A percentile compares a stretch with the other conserved stretches of the same genome.
Evolutionary conservation across 1,140 invertebrate genomes (phyloP).

Genomic region (Leptestheria dahalacensis): DNA sequence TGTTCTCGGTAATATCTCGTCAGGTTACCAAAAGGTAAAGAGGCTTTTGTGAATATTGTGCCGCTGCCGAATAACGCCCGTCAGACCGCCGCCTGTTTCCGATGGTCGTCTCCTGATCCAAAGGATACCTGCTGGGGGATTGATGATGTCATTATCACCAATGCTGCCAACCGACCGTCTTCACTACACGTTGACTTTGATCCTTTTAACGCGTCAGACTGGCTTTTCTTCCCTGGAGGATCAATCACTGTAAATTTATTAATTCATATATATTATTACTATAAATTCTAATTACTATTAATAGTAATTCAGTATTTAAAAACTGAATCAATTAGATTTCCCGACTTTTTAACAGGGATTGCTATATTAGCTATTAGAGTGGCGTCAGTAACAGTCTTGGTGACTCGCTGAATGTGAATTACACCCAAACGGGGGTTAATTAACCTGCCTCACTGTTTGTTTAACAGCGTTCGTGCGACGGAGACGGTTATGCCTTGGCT

Average conservation of each 20-base stretch:
- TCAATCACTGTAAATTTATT: slow-evolving; percentile 16
- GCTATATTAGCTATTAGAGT: slow-evolving; percentile 15
- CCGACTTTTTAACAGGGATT: background rate
- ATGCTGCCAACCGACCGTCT: slow-evolving; percentile 25
- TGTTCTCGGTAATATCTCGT: background rate
- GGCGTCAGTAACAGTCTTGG: too few species aligned
- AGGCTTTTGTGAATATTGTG: slow-evolving; percentile 25
- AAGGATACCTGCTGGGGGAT: slow-evolving; percentile 27
- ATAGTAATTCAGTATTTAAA: slow-evolving; percentile 11
- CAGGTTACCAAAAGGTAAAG: slow-evolving; percentile 13
- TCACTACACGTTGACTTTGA: slow-evolving; percentile 29
- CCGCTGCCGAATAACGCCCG: slow-evolving; percentile 25
- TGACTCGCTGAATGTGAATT: too few species aligned
- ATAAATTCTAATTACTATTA: background rate
- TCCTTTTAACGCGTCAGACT: slow-evolving; percentile 29
- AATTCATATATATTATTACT: too few species aligned
- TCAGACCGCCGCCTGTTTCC: slow-evolving; percentile 25
- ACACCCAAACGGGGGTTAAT: too few species aligned
- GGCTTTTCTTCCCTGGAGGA: slow-evolving; percentile 31
- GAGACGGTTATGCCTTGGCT: slow-evolving; percentile 27
- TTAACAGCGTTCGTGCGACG: slow-evolving; percentile 26
- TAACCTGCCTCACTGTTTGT: too few species aligned
- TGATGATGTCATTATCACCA: slow-evolving; percentile 30
- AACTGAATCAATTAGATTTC: slow-evolving; percentile 22
- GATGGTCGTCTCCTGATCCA: slow-evolving; percentile 19